Conservation (phyloP, 2,113 vertebrate genomes). For the Neopipo cinnamomea region DNA sequence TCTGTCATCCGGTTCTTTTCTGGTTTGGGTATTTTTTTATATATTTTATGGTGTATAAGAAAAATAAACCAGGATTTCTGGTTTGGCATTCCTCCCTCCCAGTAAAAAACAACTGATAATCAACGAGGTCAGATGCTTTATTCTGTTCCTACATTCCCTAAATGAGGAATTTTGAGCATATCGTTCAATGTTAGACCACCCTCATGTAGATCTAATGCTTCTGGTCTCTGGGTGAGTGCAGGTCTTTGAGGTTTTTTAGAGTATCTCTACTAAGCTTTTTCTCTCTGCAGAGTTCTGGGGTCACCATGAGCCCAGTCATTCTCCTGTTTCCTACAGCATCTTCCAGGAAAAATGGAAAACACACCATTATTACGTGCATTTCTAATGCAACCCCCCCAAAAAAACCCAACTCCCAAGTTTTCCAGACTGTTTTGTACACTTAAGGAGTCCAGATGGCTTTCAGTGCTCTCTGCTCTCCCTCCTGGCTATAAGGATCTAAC, state of each 20-base stretch:
- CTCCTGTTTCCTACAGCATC: not conserved
- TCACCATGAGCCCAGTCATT: not conserved
- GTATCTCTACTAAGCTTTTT: not conserved
- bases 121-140: not conserved
- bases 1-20: not conserved
- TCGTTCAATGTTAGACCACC: not conserved
- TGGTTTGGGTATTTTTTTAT: not conserved
- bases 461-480: not conserved
- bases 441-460: not conserved
- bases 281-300: not conserved
- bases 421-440: not conserved
- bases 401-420: not conserved
- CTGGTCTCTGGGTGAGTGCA: not conserved
- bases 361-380: rapidly evolving
- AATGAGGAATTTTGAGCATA: not conserved
- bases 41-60: not conserved
- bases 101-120: not conserved
- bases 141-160: not conserved
- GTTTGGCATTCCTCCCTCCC: not conserved
- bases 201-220: rapidly evolving
- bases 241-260: not conserved
- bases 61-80: not conserved
- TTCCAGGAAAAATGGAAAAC: not conserved
- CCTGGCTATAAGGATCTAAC: not conserved
- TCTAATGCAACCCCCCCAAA: not conserved